Percentiles rank a stretch among this genome's conserved stretches.
Evolutionary conservation across 2,113 vertebrate species (phyloP).

Genomic region (Ornithorhynchus anatinus): DNA sequence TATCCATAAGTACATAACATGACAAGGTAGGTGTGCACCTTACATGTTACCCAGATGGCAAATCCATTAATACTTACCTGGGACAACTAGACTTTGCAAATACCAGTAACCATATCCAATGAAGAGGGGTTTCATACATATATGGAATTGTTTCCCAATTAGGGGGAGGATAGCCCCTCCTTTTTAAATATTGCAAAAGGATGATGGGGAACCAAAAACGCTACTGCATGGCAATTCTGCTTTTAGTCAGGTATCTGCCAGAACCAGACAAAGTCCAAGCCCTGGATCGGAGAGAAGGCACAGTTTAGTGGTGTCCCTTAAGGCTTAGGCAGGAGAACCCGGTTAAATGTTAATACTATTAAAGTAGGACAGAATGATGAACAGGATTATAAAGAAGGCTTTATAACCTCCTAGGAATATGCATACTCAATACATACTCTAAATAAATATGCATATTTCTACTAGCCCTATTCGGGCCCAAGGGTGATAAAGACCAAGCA

Average conservation of each 20-base stretch:
- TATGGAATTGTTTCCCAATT: too few species aligned
- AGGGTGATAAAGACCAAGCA: too few species aligned
- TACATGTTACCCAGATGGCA: too few species aligned
- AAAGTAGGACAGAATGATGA: background rate
- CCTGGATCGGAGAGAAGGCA: background rate
- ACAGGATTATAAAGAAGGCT: background rate
- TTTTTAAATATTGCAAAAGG: background rate
- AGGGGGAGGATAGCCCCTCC: background rate
- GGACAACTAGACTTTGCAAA: too few species aligned
- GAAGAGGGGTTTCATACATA: too few species aligned
- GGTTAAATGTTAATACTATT: background rate
- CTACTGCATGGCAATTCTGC: too few species aligned
- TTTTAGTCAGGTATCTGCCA: background rate
- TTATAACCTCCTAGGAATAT: background rate
- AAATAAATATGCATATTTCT: background rate
- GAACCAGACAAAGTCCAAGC: background rate
- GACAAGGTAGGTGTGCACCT: too few species aligned
- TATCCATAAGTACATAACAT: too few species aligned
- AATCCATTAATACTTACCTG: too few species aligned
- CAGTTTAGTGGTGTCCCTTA: background rate
- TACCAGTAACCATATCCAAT: too few species aligned
- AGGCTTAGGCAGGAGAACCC: too few species aligned
- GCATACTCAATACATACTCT: background rate
- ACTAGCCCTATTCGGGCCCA: background rate
- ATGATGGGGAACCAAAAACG: too few species aligned